Evolutionary conservation across 1,140 invertebrate species (phyloP), one percentile per base, ranked within the genome.

Genomic region (Branchinecta lindahli): DNA sequence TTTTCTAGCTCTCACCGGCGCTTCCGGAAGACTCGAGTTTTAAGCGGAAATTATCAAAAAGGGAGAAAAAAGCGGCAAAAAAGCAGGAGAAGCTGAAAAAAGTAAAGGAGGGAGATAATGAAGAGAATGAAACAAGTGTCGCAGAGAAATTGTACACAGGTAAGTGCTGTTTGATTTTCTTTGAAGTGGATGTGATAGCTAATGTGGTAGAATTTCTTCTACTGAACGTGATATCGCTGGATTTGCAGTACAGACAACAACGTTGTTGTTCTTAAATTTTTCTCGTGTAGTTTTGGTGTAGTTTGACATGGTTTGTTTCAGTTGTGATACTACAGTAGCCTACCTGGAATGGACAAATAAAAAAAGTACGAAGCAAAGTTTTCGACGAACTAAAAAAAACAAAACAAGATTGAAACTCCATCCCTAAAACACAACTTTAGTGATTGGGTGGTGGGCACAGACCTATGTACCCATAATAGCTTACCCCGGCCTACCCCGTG

Each of bases 31-130:
- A 72, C 70, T 83, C 84, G 9, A 87, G 85, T 76, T 90, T 91
- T 77, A 85, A 87, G 76, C 83, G 95, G 77, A 97, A 97, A 83
- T 83, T 97, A 69, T 98, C 95, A n/a, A 98, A 97, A 82, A 83
- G 96, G 68, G 96, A 98, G 77, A 98, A 98, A 81, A 98, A 98
- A 78, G 94, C 97, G 77, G 84, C 95, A 77, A 97, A 97, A 80
- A 98, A 98, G 77, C 91, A 94, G 77, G 93, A 97, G 76, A 96
- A 98, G 82, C 81, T 94, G 68, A 88, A 89, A 44, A 82, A 90
- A 78, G 80, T 90, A 71, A 90, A 70, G 46, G 85, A 87, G 71
- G 86, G 82, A 68, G 80, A 86, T 73, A 77, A 79, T 8, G 75
- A 76, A 44, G 76, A 75, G 45, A 76, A 77, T 67, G 76, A 79